Evolutionary conservation across 2,113 vertebrate species (phyloP).

Genomic region (Microtus oregoni): DNA sequence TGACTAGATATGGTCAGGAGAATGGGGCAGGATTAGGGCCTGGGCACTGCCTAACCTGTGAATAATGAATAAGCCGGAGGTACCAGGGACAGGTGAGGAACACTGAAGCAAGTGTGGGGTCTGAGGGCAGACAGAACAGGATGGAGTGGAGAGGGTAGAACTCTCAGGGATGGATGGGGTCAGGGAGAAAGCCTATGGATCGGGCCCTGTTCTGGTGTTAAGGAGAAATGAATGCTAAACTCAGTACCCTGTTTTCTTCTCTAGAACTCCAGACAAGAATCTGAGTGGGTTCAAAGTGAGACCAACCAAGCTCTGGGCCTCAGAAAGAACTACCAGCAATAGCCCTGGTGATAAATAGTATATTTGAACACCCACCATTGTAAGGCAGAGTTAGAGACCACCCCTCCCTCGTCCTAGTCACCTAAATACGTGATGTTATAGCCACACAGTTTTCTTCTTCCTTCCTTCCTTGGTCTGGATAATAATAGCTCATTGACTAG

Average conservation of each 20-base stretch:
- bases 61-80: not conserved
- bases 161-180: rapidly evolving
- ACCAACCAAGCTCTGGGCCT: not conserved
- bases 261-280: rapidly evolving
- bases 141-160: not conserved
- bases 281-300: not conserved
- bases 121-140: not conserved
- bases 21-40: not conserved
- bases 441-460: rapidly evolving
- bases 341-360: rapidly evolving
- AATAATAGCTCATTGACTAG: rapidly evolving
- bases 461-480: no score
- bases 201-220: not conserved
- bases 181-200: not conserved
- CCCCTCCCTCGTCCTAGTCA: rapidly evolving
- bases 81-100: not conserved
- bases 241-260: not conserved
- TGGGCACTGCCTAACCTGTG: not conserved
- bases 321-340: not conserved
- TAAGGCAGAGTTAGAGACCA: not conserved
- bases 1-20: slow-evolving; percentile 29
- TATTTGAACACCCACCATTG: rapidly evolving
- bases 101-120: not conserved
- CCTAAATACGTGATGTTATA: rapidly evolving
- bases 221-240: not conserved